Evolutionary conservation across 2,888 invertebrate species (phyloP).

Genomic region (Poecilobothrus nobilitatus): DNA sequence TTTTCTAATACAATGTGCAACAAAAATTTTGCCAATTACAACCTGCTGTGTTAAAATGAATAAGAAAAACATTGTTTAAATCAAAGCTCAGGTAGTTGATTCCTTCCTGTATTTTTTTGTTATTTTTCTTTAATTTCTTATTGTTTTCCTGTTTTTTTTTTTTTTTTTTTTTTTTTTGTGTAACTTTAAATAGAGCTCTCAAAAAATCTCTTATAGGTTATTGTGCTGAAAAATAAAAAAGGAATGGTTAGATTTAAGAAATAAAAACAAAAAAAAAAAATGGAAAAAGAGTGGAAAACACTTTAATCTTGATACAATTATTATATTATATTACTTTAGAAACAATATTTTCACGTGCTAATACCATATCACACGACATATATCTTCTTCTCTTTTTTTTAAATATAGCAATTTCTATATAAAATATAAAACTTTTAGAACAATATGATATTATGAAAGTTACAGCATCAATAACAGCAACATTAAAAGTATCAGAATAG

Average conservation of each 20-base stretch:
- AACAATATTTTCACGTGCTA: constrained; percentile 6
- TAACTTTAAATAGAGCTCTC: neutral
- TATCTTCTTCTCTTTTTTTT: neutral
- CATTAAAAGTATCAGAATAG: too few relatives aligned
- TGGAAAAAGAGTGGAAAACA: neutral
- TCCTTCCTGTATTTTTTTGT: neutral
- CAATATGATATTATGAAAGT: too few relatives aligned
- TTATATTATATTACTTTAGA: neutral
- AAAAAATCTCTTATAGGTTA: neutral
- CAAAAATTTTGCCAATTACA: neutral
- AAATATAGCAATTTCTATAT: too few relatives aligned
- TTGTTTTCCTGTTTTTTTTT: neutral
- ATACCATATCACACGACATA: constrained; percentile 4
- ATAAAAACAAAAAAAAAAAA: neutral
- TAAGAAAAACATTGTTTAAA: neutral
- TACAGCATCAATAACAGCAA: too few relatives aligned
- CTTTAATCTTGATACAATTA: neutral
- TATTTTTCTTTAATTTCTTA: neutral
- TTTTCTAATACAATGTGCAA: too few relatives aligned
- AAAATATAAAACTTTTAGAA: too few relatives aligned
- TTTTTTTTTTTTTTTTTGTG: neutral
- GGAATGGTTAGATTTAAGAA: neutral
- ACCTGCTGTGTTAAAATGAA: neutral
- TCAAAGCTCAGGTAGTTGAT: neutral
- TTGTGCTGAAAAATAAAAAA: neutral